Evolutionary conservation across 2,113 vertebrate genomes (phyloP), one percentile per base, ranked within the genome.

Genomic region (Aptenodytes patagonicus): DNA sequence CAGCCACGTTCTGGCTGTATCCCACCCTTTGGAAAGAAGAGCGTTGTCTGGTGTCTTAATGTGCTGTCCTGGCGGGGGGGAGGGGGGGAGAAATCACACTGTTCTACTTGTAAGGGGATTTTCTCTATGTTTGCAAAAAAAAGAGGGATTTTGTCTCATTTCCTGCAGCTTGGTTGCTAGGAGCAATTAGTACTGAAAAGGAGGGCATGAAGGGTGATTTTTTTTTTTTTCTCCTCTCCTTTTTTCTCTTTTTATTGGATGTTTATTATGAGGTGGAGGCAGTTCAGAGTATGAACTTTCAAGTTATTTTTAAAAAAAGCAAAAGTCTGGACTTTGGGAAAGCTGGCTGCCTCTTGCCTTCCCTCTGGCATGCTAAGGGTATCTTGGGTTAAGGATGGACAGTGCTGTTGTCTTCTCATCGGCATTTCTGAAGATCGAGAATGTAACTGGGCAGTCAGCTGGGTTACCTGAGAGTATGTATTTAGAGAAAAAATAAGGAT

Each of bases 191-290:
- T 40, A 40, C 9, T 25, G 29, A 64, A 70, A 69, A 52, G 15
- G 15, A 52, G 21, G 13, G 8, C 0, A 0, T 52, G 38, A 80
- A 64, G 13, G 18, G 6, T 49, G 10, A 11, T 16, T 40, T 29
- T 36, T 34, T 42, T 36, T 32, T 44, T 20, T 3, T 46, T 18
- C 44, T 0, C 3, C 10, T 29, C 10, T 18, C 36, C 34, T 71
- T 40, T 40, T 32, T 4, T 3, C 11, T 46, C 8, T 68, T 61
- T 46, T 61, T 32, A 49, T 31, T 11, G 12, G 8, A 21, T 44
- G 6, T 16, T 57, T 42, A 7, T 64, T 51, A 40, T 1, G 3
- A 12, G 7, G 6, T 73, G 10, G 18, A 42, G 16, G 34, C 16
- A 61, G 5, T 55, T 82, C 20, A 28, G 40, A 51, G 13, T 22